Conservation (phyloP, 2,797 vertebrate genomes). For the Cossypha caffra region DNA sequence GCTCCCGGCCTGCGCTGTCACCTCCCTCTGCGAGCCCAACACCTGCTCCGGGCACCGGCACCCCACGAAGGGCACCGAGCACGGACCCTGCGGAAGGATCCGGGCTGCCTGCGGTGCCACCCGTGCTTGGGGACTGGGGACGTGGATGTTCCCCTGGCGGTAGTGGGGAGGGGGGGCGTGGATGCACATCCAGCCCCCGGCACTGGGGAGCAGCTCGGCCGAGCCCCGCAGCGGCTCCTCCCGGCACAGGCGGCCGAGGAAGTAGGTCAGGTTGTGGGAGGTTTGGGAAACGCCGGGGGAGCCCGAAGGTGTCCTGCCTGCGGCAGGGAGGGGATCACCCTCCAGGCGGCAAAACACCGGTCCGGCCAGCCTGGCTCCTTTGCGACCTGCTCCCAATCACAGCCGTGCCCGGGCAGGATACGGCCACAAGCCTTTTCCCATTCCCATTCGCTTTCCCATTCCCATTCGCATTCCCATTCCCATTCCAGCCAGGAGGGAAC, state of each 20-base stretch:
- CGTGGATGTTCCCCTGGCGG: background rate
- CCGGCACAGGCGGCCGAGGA: background rate
- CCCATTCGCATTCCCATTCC: background rate
- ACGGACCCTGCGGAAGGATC: background rate
- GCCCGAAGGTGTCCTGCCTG: conserved; percentile 8
- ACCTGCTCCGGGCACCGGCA: conserved; percentile 21
- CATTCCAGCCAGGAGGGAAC: background rate
- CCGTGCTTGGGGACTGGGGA: rapidly evolving
- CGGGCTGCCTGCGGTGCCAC: background rate
- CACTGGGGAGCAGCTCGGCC: background rate
- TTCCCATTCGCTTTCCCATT: background rate
- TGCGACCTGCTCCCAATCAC: background rate
- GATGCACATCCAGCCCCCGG: background rate
- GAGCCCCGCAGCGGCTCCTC: background rate
- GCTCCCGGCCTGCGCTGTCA: conserved; percentile 57
- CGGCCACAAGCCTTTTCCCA: background rate
- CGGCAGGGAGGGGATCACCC: conserved; percentile 28
- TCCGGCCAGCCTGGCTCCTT: conserved; percentile 51
- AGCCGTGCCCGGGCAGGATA: background rate
- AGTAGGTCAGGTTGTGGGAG: conserved; percentile 55
- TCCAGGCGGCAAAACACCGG: conserved; percentile 42
- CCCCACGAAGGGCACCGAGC: background rate
- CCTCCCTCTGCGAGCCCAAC: conserved; percentile 12
- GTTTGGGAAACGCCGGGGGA: conserved; percentile 23
- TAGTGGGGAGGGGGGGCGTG: rapidly evolving